These are phyloP conservation scores for Setophaga kirtlandii DNA, from an alignment of 2,113 vertebrate genomes.

Conservation along the genomic window DNA sequence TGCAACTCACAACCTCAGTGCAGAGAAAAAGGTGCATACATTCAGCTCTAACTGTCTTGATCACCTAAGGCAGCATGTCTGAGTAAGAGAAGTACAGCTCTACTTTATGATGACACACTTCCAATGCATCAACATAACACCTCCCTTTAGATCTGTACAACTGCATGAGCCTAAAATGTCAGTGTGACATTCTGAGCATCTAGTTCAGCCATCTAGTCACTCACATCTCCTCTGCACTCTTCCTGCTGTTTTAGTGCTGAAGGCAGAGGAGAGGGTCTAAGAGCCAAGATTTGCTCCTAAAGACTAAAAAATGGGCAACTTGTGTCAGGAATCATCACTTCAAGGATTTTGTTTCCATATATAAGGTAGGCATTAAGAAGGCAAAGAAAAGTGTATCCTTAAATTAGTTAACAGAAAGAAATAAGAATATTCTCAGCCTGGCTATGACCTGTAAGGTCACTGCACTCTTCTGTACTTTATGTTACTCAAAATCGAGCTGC, in stretches of 20 bases:
- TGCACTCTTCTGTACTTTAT: background rate
- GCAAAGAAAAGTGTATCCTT: background rate
- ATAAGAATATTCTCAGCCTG: background rate
- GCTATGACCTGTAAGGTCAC: background rate
- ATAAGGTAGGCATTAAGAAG: background rate
- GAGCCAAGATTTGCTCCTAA: background rate
- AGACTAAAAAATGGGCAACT: background rate
- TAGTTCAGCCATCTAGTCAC: background rate
- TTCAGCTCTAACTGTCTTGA: background rate
- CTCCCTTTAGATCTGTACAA: background rate
- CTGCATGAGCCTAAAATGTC: background rate
- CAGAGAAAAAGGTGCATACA: background rate
- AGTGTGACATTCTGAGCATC: background rate
- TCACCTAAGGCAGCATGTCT: background rate
- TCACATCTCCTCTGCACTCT: background rate
- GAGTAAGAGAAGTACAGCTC: background rate
- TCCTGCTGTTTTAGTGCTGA: background rate
- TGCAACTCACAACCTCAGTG: background rate
- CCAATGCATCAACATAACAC: background rate
- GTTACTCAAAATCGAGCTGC: background rate
- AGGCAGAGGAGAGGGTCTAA: background rate
- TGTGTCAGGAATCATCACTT: background rate
- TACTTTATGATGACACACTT: background rate
- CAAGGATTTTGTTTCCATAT: background rate
- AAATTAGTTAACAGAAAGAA: background rate